Conservation (phyloP, 2,113 vertebrate species). For the Tapirus terrestris region DNA sequence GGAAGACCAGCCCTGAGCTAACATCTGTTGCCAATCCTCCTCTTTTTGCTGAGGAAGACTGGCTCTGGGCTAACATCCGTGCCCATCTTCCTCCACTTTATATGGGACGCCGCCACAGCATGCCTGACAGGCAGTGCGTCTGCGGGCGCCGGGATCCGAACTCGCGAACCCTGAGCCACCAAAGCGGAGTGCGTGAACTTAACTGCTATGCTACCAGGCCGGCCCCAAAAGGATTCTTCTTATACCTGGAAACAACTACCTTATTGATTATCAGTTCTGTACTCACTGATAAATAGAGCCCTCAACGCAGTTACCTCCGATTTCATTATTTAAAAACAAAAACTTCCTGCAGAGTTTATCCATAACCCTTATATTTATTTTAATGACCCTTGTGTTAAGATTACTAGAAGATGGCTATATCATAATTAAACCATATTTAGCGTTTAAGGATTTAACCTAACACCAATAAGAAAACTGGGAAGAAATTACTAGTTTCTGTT, state of each 20-base stretch:
- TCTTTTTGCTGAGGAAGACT: no score
- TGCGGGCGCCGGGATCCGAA: no score
- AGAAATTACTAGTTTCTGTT: background rate
- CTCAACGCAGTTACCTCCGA: background rate
- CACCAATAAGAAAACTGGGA: background rate
- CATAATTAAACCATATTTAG: background rate
- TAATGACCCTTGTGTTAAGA: background rate
- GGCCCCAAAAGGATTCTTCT: background rate
- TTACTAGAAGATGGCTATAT: background rate
- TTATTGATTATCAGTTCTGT: background rate
- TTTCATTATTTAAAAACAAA: background rate
- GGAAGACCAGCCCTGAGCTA: no score
- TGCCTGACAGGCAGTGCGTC: no score
- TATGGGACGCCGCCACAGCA: no score
- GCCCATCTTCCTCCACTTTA: no score
- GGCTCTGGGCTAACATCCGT: no score
- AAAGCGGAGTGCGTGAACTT: no score
- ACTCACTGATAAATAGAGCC: background rate
- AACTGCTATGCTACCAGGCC: no score
- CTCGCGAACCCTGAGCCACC: no score
- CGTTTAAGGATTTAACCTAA: slow-evolving; percentile 33
- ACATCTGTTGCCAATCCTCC: no score
- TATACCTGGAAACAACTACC: background rate
- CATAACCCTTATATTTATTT: background rate
- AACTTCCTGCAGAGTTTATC: background rate